Evolutionary conservation across 2,113 vertebrate species (phyloP), one percentile per base, ranked within the genome.

Genomic region (Rhizomys pruinosus): DNA sequence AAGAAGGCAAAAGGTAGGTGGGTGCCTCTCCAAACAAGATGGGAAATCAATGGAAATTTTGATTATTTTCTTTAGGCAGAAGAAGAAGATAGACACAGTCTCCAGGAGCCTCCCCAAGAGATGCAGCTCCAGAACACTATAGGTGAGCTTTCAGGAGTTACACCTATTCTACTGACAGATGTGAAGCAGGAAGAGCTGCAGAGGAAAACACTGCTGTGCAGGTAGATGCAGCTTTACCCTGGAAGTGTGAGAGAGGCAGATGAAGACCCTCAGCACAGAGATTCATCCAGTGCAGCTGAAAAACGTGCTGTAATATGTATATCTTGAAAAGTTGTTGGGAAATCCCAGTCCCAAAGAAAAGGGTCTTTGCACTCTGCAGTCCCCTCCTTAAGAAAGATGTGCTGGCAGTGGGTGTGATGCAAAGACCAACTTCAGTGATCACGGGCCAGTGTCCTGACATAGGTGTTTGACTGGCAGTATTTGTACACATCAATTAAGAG

Each of bases 371-470:
- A 2, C 32, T 9, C n/a, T 11, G 47, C 2, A 15, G 3, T n/a
- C n/a, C n/a, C 2, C 8, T 25, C 19, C 39, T 22, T 44, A 9
- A 42, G 55, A 69, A 59, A 29, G 34, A 34, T n/a, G n/a, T n/a
- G 34, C 8, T 55, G 84, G 12, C n/a, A 25, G 16, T 15, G 7
- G 37, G 39, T 44, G 37, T 64, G 42, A 55, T 0, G 3, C 13
- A 77, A 77, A 44, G 0, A 11, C 19, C 7, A 13, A 47, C 23
- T 13, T 0, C n/a, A n/a, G n/a, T n/a, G n/a, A n/a, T n/a, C n/a
- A n/a, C n/a, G n/a, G n/a, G n/a, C n/a, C n/a, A n/a, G n/a, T n/a
- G n/a, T n/a, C n/a, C n/a, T n/a, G n/a, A n/a, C n/a, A n/a, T n/a
- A n/a, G n/a, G n/a, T n/a, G n/a, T n/a, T n/a, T n/a, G n/a, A n/a